Base-by-base conservation (phyloP, 1,140 invertebrate species). In the Medauroidea extradentata region DNA sequence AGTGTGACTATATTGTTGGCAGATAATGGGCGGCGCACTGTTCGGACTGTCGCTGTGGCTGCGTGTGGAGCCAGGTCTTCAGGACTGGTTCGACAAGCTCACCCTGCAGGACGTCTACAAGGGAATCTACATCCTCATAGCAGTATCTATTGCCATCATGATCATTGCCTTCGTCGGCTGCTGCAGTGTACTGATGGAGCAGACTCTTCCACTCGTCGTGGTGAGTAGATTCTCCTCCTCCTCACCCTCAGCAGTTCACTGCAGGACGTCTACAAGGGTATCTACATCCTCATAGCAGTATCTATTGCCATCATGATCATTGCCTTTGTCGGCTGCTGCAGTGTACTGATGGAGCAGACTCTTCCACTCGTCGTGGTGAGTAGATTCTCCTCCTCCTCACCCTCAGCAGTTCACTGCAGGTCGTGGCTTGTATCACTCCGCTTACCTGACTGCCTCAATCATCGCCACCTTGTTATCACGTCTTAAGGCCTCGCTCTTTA, bases 41-140 rank as follows among this genome's bases (percentile, higher is more conserved):
- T 89, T 94, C 61, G 86, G 85, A 0, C 71, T 94, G 8, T 85
- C 86, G 29, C 75, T 94, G 18, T 94, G 90, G 87, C 78, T 93
- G 63, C 80, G 87, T 52, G 78, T 90, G 18, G 91, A 94, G 63
- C 82, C 85, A 2, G 85, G 85, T 1, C 86, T 93, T 64, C 85
- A 87, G 67, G 85, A 92, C 61, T 93, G 89, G 86, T 81, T 94
- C 24, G 76, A 79, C 3, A 85, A 87, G 57, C 71, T 93, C 19
- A 79, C 88, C 44, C 83, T 92, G 39, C 74, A 84, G 52, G 77
- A 85, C 44, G 91, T 89, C 72, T 93, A 91, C 76, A 88, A 85
- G 44, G 91, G 90, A 5, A 78, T 90, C 55, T 93, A 93, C 65
- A 81, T 94, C 38, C 76, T 94, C 38, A 84, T 93, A 23, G 77